Evolutionary conservation across 2,888 invertebrate species (phyloP), one percentile per base, ranked within the genome.

Genomic region (Mongoloraphidia duomilia): DNA sequence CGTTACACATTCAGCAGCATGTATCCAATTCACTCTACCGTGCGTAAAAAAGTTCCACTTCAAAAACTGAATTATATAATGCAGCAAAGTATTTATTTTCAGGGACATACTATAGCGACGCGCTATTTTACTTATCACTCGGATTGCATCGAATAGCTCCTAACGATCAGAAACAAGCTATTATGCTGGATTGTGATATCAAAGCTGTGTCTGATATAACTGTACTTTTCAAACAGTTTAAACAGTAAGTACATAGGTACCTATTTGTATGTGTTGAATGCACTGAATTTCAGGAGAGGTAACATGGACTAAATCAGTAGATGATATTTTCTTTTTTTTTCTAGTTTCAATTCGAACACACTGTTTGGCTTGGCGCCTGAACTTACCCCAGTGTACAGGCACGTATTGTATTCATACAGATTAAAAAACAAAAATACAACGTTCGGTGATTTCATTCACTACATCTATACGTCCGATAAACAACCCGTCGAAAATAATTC

Each of bases 161-260:
- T 10, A 51, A 58, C 3, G 63, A 72, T 46, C 75, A 85, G 59
- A 69, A 74, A 33, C 66, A 70, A 54, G 79, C 82, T 12, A 76
- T 84, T 53, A 74, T 88, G 67, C 67, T 88, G 45, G 89, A 89
- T 67, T 80, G 82, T 56, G 89, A 89, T 68, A 76, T 84, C 44
- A 80, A 81, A 65, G 81, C 89, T 63, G 72, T 76, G 55, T 73
- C 73, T 17, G 84, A 85, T 63, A 71, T 88, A 38, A 70, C 70
- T 41, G 65, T 79, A 52, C 67, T 89, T 5, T 80, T 82, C 60
- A 63, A 73, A 11, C 75, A 82, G 58, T 89, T 89, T 61, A 66
- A 78, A 11, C 68, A 68, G 72, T 72, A 62, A 61, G 59, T 61
- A 43, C 41, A 46, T 36, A n/a, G n/a, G n/a, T n/a, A 12, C 38